Percentiles rank a stretch among this genome's conserved stretches.
phyloP scores from a whole-genome alignment of 1,140 invertebrate species.

The Galleria mellonella region DNA sequence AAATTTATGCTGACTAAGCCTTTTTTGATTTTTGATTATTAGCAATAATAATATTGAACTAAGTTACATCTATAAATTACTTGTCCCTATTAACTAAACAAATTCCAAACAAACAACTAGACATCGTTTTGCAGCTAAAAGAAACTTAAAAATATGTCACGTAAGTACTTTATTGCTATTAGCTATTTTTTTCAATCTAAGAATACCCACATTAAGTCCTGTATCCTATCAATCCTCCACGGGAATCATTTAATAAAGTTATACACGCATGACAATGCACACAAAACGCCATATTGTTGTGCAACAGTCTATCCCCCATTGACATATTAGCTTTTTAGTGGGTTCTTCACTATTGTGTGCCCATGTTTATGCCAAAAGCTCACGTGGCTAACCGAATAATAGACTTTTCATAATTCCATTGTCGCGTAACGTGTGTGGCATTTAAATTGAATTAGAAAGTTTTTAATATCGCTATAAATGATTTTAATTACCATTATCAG shows the following conservation, averaged over 20 bases:
- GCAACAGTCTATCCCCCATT: constrained; percentile 48
- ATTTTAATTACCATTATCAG: constrained; percentile 23
- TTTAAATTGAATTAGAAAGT: constrained; percentile 26
- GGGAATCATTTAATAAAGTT: constrained; percentile 57
- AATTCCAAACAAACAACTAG: too few relatives aligned
- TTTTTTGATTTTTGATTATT: too few relatives aligned
- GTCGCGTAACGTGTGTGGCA: background rate
- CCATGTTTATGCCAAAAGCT: constrained; percentile 12
- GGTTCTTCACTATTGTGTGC: constrained; percentile 28
- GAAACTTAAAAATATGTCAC: too few relatives aligned
- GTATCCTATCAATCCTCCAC: constrained; percentile 51
- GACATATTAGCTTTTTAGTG: constrained; percentile 62
- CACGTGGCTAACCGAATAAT: constrained; percentile 12
- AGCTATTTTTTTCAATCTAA: too few relatives aligned
- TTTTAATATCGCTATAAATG: constrained; percentile 18
- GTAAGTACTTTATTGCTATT: too few relatives aligned
- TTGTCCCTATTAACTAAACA: too few relatives aligned
- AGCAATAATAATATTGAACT: too few relatives aligned
- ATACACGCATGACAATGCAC: constrained; percentile 47
- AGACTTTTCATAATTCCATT: background rate
- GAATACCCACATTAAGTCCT: constrained; percentile 9
- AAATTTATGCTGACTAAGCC: constrained; percentile 27
- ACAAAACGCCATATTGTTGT: constrained; percentile 46
- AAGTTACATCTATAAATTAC: too few relatives aligned
- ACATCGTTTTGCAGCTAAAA: too few relatives aligned